Conservation (phyloP, 2,797 vertebrate genomes). For the Sebastes itinus region DNA sequence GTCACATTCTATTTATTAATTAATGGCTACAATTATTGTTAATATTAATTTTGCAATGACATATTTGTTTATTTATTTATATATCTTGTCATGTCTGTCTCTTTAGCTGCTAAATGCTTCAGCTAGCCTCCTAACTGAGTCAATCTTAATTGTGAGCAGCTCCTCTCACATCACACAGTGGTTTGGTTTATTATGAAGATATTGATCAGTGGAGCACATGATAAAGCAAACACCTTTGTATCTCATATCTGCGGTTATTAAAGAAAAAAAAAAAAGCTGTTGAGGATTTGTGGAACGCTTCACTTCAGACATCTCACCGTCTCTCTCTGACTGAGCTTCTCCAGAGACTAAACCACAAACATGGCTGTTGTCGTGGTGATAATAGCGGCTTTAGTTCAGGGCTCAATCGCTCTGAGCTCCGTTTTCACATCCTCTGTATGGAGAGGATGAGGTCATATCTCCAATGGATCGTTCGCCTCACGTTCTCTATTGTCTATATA, state of each 20-base stretch:
- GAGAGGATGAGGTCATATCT: slow-evolving; percentile 21
- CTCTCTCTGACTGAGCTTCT: neutral
- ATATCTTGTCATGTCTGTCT: too few species aligned
- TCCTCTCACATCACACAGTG: neutral
- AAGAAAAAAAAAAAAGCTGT: neutral
- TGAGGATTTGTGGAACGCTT: slow-evolving; percentile 14
- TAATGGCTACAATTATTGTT: too few species aligned
- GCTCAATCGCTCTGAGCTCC: slow-evolving; percentile 5
- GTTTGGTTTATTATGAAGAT: neutral
- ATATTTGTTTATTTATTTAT: too few species aligned
- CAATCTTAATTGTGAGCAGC: neutral
- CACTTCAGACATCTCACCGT: neutral
- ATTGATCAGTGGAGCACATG: too few species aligned
- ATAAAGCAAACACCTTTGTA: neutral
- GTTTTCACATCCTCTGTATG: neutral
- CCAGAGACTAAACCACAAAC: neutral
- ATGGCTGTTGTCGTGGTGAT: neutral
- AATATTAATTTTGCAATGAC: too few species aligned
- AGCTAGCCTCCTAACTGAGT: too few species aligned
- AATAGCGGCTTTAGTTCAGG: slow-evolving; percentile 16
- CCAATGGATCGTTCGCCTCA: neutral
- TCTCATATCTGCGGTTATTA: neutral
- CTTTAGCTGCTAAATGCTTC: too few species aligned
- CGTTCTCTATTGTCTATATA: neutral
- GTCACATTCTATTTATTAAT: too few species aligned